Evolutionary conservation across 2,797 vertebrate genomes (phyloP).

Genomic region (Anniella stebbinsi): DNA sequence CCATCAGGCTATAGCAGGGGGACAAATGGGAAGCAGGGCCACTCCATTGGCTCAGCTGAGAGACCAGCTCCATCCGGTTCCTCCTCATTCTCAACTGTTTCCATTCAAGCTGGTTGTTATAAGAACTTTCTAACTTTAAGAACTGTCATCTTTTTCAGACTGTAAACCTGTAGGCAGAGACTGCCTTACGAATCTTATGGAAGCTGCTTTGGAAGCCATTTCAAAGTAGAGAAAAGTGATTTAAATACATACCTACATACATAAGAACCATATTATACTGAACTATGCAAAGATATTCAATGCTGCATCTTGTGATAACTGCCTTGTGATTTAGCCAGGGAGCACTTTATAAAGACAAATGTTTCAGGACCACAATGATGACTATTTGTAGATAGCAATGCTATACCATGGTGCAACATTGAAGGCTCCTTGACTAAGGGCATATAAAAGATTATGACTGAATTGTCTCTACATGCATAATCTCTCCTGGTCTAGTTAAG

Average conservation of each 20-base stretch:
- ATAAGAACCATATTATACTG: background rate
- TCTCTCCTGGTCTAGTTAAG: background rate
- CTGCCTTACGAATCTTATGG: background rate
- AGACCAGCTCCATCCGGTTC: background rate
- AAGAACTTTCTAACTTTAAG: background rate
- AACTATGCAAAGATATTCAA: background rate
- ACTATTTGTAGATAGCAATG: background rate
- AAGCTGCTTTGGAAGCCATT: background rate
- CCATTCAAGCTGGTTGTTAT: background rate
- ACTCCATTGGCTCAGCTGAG: background rate
- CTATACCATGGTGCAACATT: background rate
- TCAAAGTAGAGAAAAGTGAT: background rate
- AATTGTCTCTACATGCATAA: background rate
- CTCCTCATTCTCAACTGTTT: background rate
- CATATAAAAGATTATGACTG: constrained; percentile 21
- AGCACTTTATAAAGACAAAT: background rate
- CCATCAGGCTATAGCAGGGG: background rate
- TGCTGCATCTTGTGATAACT: background rate
- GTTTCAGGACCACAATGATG: background rate
- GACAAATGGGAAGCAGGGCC: background rate
- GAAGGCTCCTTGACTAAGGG: constrained; percentile 5
- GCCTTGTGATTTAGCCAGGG: constrained; percentile 17
- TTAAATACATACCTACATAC: background rate
- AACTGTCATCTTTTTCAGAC: background rate
- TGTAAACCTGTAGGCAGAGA: background rate